phyloP scores from a whole-genome alignment of 2,797 vertebrate species.

The Linurgus olivaceus region DNA sequence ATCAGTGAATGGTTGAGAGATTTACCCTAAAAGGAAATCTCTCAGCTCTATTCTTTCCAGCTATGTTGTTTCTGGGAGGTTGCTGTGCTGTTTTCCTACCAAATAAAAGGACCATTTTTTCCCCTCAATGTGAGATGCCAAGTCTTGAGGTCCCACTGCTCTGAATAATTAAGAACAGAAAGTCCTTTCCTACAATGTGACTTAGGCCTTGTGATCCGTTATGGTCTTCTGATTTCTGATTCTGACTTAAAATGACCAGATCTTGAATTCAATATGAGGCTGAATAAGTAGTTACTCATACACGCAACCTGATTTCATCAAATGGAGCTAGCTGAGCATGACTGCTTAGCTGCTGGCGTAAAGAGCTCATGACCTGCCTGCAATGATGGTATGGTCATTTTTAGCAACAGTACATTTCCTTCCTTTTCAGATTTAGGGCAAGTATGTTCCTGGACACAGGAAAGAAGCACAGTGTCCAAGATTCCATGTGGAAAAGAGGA shows the following conservation, averaged over 20 bases:
- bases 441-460: neutral
- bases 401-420: conserved; percentile 33
- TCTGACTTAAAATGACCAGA: neutral
- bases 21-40: conserved; percentile 54
- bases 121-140: neutral
- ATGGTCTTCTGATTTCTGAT: conserved; percentile 5
- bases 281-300: conserved; percentile 49
- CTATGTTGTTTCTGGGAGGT: conserved; percentile 27
- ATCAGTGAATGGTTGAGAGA: conserved; percentile 37
- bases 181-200: conserved; percentile 37
- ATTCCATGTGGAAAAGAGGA: neutral
- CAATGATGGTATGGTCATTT: neutral
- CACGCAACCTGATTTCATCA: conserved; percentile 23
- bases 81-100: conserved; percentile 21
- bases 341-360: neutral
- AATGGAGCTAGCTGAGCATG: conserved; percentile 27
- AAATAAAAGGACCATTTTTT: neutral
- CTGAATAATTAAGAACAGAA: conserved; percentile 38
- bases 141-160: conserved; percentile 13
- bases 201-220: neutral
- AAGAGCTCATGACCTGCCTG: conserved; percentile 34
- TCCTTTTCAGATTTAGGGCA: neutral
- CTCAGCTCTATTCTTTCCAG: neutral
- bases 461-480: neutral
- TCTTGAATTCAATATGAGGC: neutral